Base-by-base conservation (phyloP, 2,797 vertebrate genomes). In the Coilia nasus region DNA sequence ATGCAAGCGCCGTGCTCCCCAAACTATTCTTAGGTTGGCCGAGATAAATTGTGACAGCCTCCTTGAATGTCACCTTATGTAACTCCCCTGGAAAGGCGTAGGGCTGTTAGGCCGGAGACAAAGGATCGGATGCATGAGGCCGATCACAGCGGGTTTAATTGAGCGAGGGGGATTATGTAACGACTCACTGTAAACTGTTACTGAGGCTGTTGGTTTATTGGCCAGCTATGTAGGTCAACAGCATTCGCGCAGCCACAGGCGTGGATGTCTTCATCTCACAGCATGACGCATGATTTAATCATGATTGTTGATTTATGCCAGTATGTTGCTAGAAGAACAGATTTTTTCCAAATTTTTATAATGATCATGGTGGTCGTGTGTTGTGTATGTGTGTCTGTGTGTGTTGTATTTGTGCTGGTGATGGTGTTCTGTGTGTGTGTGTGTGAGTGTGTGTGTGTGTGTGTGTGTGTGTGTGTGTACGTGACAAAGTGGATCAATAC, bases 1-100 rank as follows among this genome's bases (percentile, higher is more conserved):
- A 44, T 78, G 5, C 31, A 19, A 44, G 71, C 7, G 71, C 71
- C 5, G 15, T 14, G 28, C 35, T 44, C 31, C 31, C 71, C 35
- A 21, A 31, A 41, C 31, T 78, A 78, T 78, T 78, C 71, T 44
- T 78, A 78, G 71, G 31, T 21, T 21, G 35, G 35, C 71, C 71
- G 35, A 41, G 71, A 78, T 44, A 44, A 78, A 78, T 21, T 21
- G 71, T 41, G 15, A 35, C 19, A 14, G 14, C 2, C 67, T 78
- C 71, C 71, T 35, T 78, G 35, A 78, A 78, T 41, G 71, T 44
- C 71, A 44, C 71, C 35, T 78, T 78, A 44, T 19, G 19, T 44
- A 78, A 78, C 71, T 78, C 21, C 31, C 44, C 7, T 35, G 2
- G 31, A 44, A 78, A 78, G 31, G 44, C 41, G 71, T 6, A 19